A percentile compares a stretch with the other conserved stretches of the same genome.
Evolutionary conservation across 2,797 vertebrate genomes (phyloP).

Genomic region (Coccyzus lansbergi): DNA sequence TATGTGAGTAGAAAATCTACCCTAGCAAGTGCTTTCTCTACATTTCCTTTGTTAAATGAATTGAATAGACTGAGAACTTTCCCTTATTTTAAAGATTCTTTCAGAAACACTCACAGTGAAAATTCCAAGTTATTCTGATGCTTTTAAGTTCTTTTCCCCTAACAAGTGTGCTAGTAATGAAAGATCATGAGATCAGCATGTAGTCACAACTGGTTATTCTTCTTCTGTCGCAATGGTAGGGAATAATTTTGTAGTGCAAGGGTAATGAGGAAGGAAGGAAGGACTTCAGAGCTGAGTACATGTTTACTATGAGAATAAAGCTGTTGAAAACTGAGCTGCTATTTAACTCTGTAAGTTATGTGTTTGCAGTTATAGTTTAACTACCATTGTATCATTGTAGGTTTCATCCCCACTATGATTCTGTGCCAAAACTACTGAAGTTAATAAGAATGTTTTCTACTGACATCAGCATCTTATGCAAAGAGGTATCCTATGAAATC

Average conservation of each 20-base stretch:
- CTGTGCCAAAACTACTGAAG: background rate
- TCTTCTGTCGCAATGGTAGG: background rate
- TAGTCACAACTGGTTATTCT: background rate
- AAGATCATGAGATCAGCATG: background rate
- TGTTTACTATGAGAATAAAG: background rate
- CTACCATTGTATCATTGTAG: background rate
- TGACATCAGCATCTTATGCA: background rate
- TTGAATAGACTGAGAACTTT: background rate
- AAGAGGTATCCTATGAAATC: background rate
- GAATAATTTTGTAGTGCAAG: background rate
- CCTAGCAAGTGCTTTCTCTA: background rate
- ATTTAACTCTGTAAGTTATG: background rate
- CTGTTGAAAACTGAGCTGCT: background rate
- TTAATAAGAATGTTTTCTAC: background rate
- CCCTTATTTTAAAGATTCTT: constrained; percentile 11
- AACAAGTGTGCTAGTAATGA: background rate
- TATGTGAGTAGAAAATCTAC: constrained; percentile 31
- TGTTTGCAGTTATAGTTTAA: background rate
- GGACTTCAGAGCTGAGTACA: background rate
- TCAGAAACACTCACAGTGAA: background rate
- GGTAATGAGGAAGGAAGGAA: background rate
- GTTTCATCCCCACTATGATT: background rate
- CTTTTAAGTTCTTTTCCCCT: background rate
- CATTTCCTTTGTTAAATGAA: background rate
- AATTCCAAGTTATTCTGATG: background rate